phyloP scores from a whole-genome alignment of 2,888 invertebrate species.

The Cephus pygmeus region DNA sequence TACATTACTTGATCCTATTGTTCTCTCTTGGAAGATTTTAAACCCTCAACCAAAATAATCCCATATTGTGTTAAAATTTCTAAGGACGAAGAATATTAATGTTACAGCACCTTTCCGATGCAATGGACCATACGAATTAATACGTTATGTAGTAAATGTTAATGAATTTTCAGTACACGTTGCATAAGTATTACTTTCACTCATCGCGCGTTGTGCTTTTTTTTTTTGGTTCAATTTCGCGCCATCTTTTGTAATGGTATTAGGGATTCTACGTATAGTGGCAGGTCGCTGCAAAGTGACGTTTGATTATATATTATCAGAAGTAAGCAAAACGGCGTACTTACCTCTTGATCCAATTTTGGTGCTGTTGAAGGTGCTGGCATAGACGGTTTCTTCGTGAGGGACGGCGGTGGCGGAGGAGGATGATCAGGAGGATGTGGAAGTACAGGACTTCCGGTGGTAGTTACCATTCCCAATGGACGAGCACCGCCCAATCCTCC shows the following conservation, averaged over 20 bases:
- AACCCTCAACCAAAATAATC: conserved; percentile 30
- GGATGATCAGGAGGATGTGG: conserved; percentile 68
- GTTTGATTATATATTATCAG: neutral
- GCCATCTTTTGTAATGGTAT: neutral
- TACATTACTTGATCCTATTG: neutral
- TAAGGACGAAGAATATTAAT: conserved; percentile 4
- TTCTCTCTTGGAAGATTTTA: neutral
- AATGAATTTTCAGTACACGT: neutral
- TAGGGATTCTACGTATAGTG: neutral
- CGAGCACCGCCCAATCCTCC: conserved; percentile 83
- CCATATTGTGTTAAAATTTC: neutral
- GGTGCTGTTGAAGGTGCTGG: conserved; percentile 71
- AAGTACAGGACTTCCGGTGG: conserved; percentile 64
- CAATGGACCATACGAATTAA: neutral
- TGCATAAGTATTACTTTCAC: conserved; percentile 2
- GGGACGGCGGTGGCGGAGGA: conserved; percentile 67
- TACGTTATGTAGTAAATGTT: neutral
- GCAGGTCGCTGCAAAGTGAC: neutral
- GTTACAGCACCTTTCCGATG: neutral
- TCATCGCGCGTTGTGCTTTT: neutral
- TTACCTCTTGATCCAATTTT: conserved; percentile 73
- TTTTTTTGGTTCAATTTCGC: neutral
- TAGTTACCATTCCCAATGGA: conserved; percentile 78
- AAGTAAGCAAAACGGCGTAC: conserved; percentile 24
- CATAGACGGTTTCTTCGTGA: conserved; percentile 67